Conservation (phyloP, 2,888 invertebrate genomes). For the Aphodius sticticus region DNA sequence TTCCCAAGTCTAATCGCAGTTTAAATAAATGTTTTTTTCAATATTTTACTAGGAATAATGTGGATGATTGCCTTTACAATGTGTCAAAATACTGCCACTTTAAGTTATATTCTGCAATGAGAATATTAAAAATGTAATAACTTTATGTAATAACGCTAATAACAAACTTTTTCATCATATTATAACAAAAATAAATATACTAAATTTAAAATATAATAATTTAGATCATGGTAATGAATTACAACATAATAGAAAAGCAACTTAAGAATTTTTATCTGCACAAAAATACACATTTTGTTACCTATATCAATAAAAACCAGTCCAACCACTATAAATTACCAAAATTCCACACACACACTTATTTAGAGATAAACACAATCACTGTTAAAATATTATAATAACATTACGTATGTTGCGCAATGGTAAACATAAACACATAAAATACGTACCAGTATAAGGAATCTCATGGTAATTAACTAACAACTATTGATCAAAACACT, state of each 20-base stretch:
- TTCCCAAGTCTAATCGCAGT: no score
- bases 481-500: conserved; percentile 47
- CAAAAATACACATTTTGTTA: not conserved
- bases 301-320: not conserved
- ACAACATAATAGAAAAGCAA: not conserved
- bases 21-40: no score
- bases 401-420: not conserved
- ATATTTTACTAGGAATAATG: no score
- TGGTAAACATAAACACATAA: conserved; percentile 9
- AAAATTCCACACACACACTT: not conserved
- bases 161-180: no score
- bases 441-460: conserved; percentile 51
- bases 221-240: no score
- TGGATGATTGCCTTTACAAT: no score
- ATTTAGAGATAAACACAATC: not conserved
- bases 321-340: not conserved
- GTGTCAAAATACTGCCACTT: no score
- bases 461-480: conserved; percentile 45
- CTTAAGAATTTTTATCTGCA: not conserved
- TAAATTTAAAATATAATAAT: no score
- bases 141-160: no score
- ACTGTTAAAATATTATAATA: not conserved
- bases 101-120: no score
- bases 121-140: no score
- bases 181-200: no score